A percentile compares a stretch with the other conserved stretches of the same genome.
Conservation (phyloP, 2,888 invertebrate species). For the Orthosia gracilis region DNA sequence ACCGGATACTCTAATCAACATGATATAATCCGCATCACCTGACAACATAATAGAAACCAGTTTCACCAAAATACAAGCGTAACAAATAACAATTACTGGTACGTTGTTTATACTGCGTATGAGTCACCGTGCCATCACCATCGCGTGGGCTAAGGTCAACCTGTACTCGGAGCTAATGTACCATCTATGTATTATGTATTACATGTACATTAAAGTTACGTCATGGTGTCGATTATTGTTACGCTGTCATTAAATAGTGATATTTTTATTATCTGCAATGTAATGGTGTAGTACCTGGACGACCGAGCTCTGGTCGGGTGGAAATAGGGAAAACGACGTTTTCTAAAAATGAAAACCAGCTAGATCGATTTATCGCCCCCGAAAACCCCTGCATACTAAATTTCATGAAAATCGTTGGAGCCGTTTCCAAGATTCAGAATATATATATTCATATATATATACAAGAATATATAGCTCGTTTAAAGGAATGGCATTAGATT, state of each 20-base stretch:
- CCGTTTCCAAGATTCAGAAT: no score
- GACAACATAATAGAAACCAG: slow-evolving; percentile 4
- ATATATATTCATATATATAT: no score
- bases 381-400: no score
- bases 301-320: no score
- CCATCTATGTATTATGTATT: slow-evolving; percentile 53
- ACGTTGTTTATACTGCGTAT: slow-evolving; percentile 39
- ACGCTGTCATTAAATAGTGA: background rate
- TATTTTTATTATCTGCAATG: background rate
- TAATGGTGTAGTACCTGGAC: background rate
- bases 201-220: slow-evolving; percentile 41
- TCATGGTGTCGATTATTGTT: slow-evolving; percentile 28
- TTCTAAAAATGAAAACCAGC: no score
- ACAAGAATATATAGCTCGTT: no score
- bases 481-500: no score
- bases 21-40: background rate
- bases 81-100: slow-evolving; percentile 38
- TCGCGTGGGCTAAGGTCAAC: slow-evolving; percentile 69
- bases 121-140: slow-evolving; percentile 51
- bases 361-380: no score
- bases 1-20: background rate
- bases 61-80: slow-evolving; percentile 34
- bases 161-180: slow-evolving; percentile 51
- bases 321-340: no score
- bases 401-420: no score